Percentiles rank a stretch among this genome's conserved stretches.
These are phyloP conservation scores for Drosophila kohkoa DNA, from an alignment of 1,140 invertebrate species.

Conservation along the genomic window DNA sequence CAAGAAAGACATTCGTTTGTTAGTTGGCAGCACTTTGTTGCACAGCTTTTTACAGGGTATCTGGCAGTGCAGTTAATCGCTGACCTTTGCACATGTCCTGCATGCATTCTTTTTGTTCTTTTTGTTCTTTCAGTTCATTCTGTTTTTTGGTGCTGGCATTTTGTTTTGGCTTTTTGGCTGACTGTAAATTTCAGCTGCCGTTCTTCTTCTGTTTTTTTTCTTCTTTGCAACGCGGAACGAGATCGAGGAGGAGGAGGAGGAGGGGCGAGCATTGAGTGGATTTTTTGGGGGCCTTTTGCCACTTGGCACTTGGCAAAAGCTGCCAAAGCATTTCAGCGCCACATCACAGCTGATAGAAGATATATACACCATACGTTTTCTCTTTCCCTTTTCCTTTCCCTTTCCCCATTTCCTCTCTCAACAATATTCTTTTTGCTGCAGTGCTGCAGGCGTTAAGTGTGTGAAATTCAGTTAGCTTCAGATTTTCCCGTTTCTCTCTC, in stretches of 20 bases:
- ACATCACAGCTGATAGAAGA: conserved; percentile 51
- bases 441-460: conserved; percentile 51
- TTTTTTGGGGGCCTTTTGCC: conserved; percentile 45
- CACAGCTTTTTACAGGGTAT: conserved; percentile 10
- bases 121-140: background rate
- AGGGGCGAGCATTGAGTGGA: conserved; percentile 45
- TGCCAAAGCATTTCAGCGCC: conserved; percentile 52
- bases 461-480: conserved; percentile 49
- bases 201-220: background rate
- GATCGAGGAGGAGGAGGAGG: background rate
- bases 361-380: conserved; percentile 12
- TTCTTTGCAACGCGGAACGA: background rate
- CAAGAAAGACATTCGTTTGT: no score
- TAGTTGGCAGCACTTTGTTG: no score
- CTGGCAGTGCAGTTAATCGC: background rate
- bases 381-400: background rate
- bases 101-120: background rate
- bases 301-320: conserved; percentile 40
- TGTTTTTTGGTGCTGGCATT: conserved; percentile 21
- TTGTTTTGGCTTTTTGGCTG: conserved; percentile 47
- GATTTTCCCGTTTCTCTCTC: conserved; percentile 23
- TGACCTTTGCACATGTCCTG: background rate
- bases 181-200: conserved; percentile 39
- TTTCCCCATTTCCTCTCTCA: background rate
- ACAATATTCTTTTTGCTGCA: conserved; percentile 19